These are phyloP conservation scores for Pycnomerus fuliginosus DNA, from an alignment of 2,888 invertebrate species.

Conservation along the genomic window DNA sequence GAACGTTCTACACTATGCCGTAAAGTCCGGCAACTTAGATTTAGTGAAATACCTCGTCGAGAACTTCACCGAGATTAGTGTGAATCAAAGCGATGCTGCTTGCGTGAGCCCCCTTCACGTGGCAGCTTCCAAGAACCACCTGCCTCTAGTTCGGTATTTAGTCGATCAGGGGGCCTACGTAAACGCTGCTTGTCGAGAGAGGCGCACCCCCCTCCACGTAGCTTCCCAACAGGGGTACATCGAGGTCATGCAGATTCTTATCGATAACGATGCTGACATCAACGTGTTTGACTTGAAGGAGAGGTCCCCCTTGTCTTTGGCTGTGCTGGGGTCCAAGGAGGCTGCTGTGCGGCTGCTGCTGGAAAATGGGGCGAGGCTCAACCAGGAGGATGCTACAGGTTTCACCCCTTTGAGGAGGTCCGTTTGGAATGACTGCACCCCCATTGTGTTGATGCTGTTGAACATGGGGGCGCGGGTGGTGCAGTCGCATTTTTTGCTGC, in stretches of 20 bases:
- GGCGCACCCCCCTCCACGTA: constrained; percentile 51
- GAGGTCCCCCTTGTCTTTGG: constrained; percentile 54
- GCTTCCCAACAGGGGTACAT: constrained; percentile 45
- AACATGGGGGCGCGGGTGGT: constrained; percentile 68
- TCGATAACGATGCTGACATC: constrained; percentile 62
- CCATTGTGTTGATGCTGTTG: constrained; percentile 61
- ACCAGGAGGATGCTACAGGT: constrained; percentile 69
- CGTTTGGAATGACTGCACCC: constrained; percentile 63
- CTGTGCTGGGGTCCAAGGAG: constrained; percentile 50
- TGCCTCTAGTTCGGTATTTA: constrained; percentile 17
- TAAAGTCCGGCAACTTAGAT: constrained; percentile 64
- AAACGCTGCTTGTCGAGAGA: constrained; percentile 49
- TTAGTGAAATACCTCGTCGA: constrained; percentile 57
- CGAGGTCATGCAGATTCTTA: constrained; percentile 55
- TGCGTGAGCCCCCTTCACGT: constrained; percentile 70
- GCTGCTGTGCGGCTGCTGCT: constrained; percentile 56
- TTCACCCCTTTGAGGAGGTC: constrained; percentile 72
- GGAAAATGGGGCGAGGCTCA: constrained; percentile 62
- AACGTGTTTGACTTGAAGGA: constrained; percentile 56
- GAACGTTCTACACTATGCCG: constrained; percentile 74
- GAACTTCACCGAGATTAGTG: constrained; percentile 57
- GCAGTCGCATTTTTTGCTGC: constrained; percentile 68
- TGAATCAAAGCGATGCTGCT: constrained; percentile 65
- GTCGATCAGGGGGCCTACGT: constrained; percentile 41
- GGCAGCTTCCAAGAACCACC: constrained; percentile 55